Evolutionary conservation across 1,140 invertebrate species (phyloP), one percentile per base, ranked within the genome.

Genomic region (Maniola jurtina): DNA sequence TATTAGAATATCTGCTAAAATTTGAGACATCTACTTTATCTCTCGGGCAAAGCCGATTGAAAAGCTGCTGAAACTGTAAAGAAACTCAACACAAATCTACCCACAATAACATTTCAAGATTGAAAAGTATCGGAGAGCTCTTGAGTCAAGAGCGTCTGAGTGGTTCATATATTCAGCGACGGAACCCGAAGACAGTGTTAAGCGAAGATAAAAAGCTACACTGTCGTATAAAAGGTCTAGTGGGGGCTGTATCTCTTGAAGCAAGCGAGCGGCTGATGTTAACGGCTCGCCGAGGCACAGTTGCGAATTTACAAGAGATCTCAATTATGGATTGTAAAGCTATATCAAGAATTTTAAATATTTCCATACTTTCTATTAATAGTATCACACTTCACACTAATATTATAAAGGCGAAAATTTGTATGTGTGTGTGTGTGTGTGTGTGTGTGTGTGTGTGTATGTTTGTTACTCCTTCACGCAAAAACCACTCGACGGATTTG

Each of bases 161-260:
- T 61, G 58, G n/a, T 65, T 70, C 66, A 56, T 74, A 74, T 74
- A 71, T 79, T 62, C 66, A 25, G 58, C 33, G 45, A 64, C 75
- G 74, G 71, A 69, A 66, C 68, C 68, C 63, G 72, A 76, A 74
- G 74, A 79, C 77, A 76, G 70, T 72, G 62, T 74, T 76, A 73
- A 79, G 67, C 59, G 59, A 66, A 75, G 77, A 76, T 79, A 76
- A 76, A 79, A 76, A 70, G 72, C 74, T 73, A 75, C 68, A 73
- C 36, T 62, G 75, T 60, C 67, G 52, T 73, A 59, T 75, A 79
- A 79, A 76, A 72, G 68, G 70, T 73, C 76, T 74, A 72, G 58
- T 47, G 66, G 74, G 74, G 66, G 68, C 66, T 42, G 61, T 78
- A 72, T 71, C 70, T 79, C 68, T 68, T 67, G 58, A 35, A 59